Base-by-base conservation (phyloP, 1,140 invertebrate genomes). In the Limonius californicus region DNA sequence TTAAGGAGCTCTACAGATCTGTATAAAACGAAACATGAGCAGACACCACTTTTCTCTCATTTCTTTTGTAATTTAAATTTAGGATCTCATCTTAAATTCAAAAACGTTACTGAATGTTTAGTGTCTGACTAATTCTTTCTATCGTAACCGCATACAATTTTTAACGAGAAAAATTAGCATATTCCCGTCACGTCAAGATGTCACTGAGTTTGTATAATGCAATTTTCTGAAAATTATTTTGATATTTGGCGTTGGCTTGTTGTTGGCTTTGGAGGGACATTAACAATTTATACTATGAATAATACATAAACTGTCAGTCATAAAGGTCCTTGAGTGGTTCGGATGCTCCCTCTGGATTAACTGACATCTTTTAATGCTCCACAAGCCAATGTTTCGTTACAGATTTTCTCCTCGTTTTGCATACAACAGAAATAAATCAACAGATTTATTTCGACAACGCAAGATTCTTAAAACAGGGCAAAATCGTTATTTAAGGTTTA, bases 121-220 rank as follows among this genome's bases (percentile, higher is more conserved):
- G 35, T 39, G 35, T 14, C 35, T 14, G 35, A 39, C 35, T 39
- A 39, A 39, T 39, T 39, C 35, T 39, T 39, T 12, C 35, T 39
- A 39, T 39, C 35, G 35, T 39, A 39, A 39, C 35, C 35, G 35
- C 35, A 39, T 7, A 39, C 35, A 39, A 50, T 50, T 50, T 50
- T 50, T 50, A 50, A 50, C 45, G 45, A 50, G 45, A 50, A 50
- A 50, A 50, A 50, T 50, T 50, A 50, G 45, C 45, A 50, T 50
- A 50, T 19, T 50, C 45, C 45, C 16, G 45, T 50, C 45, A 50
- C 20, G 45, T 50, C 45, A 50, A 50, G 20, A 50, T 50, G 45
- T 19, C 20, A 21, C 45, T 50, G n/a, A 39, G 35, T 39, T 39
- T 39, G 19, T 21, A 50, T 50, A 50, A 50, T 50, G 45, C 9